Evolutionary conservation across 2,113 vertebrate species (phyloP).

Genomic region (Danio rerio): DNA sequence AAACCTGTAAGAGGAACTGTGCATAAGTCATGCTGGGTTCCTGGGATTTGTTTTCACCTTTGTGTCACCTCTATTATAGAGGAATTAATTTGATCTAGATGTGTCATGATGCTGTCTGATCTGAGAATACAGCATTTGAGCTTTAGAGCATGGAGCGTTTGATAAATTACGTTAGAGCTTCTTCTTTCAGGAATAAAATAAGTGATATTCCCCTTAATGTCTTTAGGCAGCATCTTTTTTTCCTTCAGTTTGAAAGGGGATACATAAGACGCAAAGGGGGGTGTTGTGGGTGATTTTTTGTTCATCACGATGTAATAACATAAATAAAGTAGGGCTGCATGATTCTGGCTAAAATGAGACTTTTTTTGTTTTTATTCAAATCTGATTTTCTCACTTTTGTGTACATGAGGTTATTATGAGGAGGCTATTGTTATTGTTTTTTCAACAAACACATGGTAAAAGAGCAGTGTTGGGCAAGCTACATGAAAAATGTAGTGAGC

Average conservation of each 20-base stretch:
- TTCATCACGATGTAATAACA: too few relatives aligned
- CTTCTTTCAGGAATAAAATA: not conserved
- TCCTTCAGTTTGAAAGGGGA: not conserved
- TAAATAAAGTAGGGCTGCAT: too few relatives aligned
- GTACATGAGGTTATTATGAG: too few relatives aligned
- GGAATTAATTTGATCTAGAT: constrained; percentile 15
- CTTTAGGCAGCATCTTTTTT: not conserved
- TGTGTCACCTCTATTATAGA: constrained; percentile 7
- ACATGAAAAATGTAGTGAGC: too few relatives aligned
- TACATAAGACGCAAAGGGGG: too few relatives aligned
- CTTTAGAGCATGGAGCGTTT: not conserved
- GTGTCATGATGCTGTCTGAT: constrained; percentile 10
- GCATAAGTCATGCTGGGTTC: constrained; percentile 23
- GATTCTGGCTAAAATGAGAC: too few relatives aligned
- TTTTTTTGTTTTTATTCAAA: too few relatives aligned
- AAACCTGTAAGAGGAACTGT: constrained; percentile 25
- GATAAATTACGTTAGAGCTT: not conserved
- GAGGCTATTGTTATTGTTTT: too few relatives aligned
- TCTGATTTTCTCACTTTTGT: too few relatives aligned
- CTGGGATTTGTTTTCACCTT: constrained; percentile 27
- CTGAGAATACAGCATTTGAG: not conserved
- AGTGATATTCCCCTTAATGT: not conserved
- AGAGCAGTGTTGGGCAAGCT: too few relatives aligned
- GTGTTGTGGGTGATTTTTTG: not conserved
- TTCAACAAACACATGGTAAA: too few relatives aligned